Evolutionary conservation across 1,140 invertebrate species (phyloP).

Genomic region (Wasmannia auropunctata): DNA sequence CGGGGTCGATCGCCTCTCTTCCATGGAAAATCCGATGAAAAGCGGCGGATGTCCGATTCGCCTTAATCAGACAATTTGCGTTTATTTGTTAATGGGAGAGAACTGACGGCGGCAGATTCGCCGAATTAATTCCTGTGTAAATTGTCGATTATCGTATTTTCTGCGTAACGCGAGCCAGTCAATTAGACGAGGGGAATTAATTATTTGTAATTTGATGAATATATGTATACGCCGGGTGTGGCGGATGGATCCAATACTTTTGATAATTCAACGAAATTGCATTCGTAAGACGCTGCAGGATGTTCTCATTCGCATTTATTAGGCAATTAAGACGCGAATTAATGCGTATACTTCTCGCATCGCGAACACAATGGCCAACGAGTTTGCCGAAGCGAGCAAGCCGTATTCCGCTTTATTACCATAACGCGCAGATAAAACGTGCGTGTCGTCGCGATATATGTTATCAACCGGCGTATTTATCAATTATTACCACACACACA

Average conservation of each 20-base stretch:
- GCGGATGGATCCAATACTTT: neutral
- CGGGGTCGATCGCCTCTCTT: conserved; percentile 65
- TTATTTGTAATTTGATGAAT: conserved; percentile 28
- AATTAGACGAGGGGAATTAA: conserved; percentile 13
- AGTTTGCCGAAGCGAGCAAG: conserved; percentile 20
- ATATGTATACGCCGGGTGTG: neutral
- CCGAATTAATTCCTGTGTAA: conserved; percentile 21
- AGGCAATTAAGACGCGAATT: conserved; percentile 32
- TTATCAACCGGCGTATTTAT: conserved; percentile 49
- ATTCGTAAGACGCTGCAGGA: neutral
- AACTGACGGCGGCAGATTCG: neutral
- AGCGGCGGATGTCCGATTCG: conserved; percentile 49
- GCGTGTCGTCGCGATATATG: conserved; percentile 36
- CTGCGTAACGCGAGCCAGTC: neutral
- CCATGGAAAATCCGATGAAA: conserved; percentile 63
- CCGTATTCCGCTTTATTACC: conserved; percentile 21
- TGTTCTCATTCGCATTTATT: conserved; percentile 11
- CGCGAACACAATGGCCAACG: conserved; percentile 29
- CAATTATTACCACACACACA: conserved; percentile 46
- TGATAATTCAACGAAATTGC: conserved; percentile 5
- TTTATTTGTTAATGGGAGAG: neutral
- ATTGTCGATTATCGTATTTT: neutral
- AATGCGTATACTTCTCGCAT: neutral
- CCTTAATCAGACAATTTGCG: conserved; percentile 23
- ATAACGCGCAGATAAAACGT: conserved; percentile 50